These are phyloP conservation scores for Penaeus chinensis DNA, from an alignment of 1,140 invertebrate species.

Conservation along the genomic window DNA sequence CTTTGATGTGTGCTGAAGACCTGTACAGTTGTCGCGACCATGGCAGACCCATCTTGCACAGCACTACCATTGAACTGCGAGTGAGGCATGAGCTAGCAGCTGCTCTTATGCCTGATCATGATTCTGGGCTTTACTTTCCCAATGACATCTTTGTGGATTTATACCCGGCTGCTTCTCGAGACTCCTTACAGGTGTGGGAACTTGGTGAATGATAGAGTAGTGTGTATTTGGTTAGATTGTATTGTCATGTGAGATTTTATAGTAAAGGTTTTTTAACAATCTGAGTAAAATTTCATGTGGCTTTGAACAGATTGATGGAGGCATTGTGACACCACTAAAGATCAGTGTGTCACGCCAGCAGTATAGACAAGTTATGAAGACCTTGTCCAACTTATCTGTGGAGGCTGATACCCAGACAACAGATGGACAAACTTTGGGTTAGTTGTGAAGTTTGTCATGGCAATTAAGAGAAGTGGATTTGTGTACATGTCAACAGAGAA, in stretches of 20 bases:
- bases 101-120: conserved; percentile 52
- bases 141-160: conserved; percentile 48
- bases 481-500: too few relatives aligned
- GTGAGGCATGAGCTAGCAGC: conserved; percentile 65
- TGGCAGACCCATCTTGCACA: conserved; percentile 81
- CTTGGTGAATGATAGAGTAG: background rate
- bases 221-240: background rate
- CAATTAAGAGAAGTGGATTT: too few relatives aligned
- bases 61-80: conserved; percentile 82
- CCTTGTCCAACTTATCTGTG: conserved; percentile 47
- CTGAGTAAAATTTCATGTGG: background rate
- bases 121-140: conserved; percentile 51
- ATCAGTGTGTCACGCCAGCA: conserved; percentile 86
- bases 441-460: conserved; percentile 6
- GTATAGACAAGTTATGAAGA: conserved; percentile 81
- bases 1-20: conserved; percentile 72
- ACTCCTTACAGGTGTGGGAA: conserved; percentile 40
- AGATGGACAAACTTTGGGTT: conserved; percentile 21
- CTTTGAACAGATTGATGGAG: conserved; percentile 78
- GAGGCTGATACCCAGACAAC: background rate
- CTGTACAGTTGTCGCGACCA: conserved; percentile 76
- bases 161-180: conserved; percentile 39
- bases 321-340: conserved; percentile 84
- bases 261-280: background rate
- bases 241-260: background rate